Evolutionary conservation across 2,888 invertebrate genomes (phyloP).

Genomic region (Yponomeuta malinellus): DNA sequence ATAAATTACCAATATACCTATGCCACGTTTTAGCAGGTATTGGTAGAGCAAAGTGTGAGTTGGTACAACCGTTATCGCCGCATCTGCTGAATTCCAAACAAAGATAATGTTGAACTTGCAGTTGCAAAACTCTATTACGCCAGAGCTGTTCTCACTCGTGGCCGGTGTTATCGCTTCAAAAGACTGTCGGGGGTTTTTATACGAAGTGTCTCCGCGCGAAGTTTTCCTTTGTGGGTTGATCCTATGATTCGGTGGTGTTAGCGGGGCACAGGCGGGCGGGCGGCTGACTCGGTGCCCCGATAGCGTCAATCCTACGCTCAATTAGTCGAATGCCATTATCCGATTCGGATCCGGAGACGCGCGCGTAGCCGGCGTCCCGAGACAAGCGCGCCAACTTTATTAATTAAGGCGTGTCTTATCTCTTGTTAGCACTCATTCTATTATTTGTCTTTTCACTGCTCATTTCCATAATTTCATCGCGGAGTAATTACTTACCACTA

Average conservation of each 20-base stretch:
- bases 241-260: conserved; percentile 40
- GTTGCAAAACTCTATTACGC: too few species aligned
- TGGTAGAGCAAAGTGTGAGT: too few species aligned
- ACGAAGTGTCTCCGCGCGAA: conserved; percentile 27
- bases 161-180: conserved; percentile 27
- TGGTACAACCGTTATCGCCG: too few species aligned
- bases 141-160: too few species aligned
- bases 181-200: conserved; percentile 32
- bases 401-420: conserved; percentile 76
- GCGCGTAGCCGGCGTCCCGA: conserved; percentile 53
- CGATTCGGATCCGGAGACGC: conserved; percentile 66
- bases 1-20: too few species aligned
- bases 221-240: conserved; percentile 45
- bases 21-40: too few species aligned
- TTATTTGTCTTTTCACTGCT: conserved; percentile 76
- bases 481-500: conserved; percentile 70
- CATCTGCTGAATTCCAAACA: too few species aligned
- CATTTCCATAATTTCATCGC: conserved; percentile 75
- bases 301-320: conserved; percentile 75
- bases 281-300: conserved; percentile 46
- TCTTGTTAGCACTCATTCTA: conserved; percentile 76
- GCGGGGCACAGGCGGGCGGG: conserved; percentile 23
- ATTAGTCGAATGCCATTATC: conserved; percentile 74
- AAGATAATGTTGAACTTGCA: too few species aligned
- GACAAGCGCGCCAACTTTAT: conserved; percentile 73